phyloP scores from a whole-genome alignment of 2,888 invertebrate species.

The Scaptodrosophila latifasciaeformis region DNA sequence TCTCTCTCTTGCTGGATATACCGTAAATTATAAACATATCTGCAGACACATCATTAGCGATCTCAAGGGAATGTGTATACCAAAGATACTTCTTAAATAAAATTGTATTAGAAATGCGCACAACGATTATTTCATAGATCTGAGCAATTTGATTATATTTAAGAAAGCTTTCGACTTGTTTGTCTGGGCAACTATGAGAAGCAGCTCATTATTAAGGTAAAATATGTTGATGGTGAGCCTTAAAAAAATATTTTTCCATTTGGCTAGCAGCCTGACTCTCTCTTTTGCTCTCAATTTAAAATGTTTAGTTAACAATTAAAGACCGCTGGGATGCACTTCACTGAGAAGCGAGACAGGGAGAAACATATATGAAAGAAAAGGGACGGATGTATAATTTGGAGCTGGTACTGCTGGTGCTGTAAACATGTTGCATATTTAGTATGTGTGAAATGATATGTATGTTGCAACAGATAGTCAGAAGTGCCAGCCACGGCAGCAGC shows the following conservation, averaged over 20 bases:
- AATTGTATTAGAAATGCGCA: background rate
- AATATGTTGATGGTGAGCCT: slow-evolving; percentile 62
- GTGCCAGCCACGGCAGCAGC: slow-evolving; percentile 12
- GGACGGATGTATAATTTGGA: background rate
- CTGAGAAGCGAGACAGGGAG: slow-evolving; percentile 7
- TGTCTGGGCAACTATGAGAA: too few species aligned
- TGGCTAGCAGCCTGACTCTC: slow-evolving; percentile 11
- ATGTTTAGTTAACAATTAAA: slow-evolving; percentile 64
- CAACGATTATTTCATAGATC: too few species aligned
- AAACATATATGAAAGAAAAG: slow-evolving; percentile 5
- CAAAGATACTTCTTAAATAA: too few species aligned
- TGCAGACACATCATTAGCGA: slow-evolving; percentile 51
- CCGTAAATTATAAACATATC: slow-evolving; percentile 67
- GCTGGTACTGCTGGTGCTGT: slow-evolving; percentile 40
- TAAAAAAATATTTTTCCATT: slow-evolving; percentile 59
- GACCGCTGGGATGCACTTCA: slow-evolving; percentile 15
- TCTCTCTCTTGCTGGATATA: slow-evolving; percentile 10
- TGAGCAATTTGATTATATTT: too few species aligned
- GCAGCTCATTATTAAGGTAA: slow-evolving; percentile 48
- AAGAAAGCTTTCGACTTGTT: too few species aligned
- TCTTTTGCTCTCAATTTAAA: slow-evolving; percentile 19
- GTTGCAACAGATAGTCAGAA: slow-evolving; percentile 12
- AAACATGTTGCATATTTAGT: slow-evolving; percentile 70
- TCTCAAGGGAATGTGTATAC: slow-evolving; percentile 33
- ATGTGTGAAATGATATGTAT: slow-evolving; percentile 62